Percentiles rank a stretch among this genome's conserved stretches.
Evolutionary conservation across 2,888 invertebrate species (phyloP).

Genomic region (Euspilapteryx auroguttella): DNA sequence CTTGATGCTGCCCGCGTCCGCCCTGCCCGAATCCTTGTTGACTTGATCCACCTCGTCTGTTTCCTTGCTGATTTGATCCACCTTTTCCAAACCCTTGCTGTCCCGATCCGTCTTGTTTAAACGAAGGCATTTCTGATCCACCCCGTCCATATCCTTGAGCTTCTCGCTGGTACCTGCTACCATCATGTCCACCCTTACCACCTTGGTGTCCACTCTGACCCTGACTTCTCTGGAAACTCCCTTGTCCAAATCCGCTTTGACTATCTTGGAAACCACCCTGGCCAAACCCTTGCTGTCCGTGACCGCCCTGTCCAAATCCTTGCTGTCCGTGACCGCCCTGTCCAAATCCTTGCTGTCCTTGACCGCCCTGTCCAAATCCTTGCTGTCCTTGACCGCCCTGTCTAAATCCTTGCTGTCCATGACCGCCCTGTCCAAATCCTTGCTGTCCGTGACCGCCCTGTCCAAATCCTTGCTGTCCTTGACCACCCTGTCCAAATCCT

Average conservation of each 20-base stretch:
- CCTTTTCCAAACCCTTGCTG: too few species aligned
- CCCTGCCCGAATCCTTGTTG: slow-evolving; percentile 3
- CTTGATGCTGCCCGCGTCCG: slow-evolving; percentile 4
- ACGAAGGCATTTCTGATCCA: too few species aligned
- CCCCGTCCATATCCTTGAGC: too few species aligned
- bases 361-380: slow-evolving; percentile 1
- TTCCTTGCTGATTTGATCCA: slow-evolving; percentile 3
- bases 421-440: slow-evolving; percentile 3
- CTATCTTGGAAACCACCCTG: slow-evolving; percentile 4
- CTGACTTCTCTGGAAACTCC: too few species aligned
- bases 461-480: slow-evolving; percentile 3
- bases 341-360: not conserved
- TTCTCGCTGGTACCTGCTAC: too few species aligned
- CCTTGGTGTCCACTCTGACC: too few species aligned
- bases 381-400: slow-evolving; percentile 2
- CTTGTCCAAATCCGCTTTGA: too few species aligned
- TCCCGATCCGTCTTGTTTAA: too few species aligned
- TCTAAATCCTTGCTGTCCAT: slow-evolving; percentile 1
- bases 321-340: not conserved
- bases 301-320: not conserved
- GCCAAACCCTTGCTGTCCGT: not conserved
- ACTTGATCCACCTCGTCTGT: slow-evolving; percentile 1
- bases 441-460: slow-evolving; percentile 4
- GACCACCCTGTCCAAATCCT: slow-evolving; percentile 2
- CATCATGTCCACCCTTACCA: too few species aligned